Evolutionary conservation across 2,797 vertebrate genomes (phyloP).

Genomic region (Esox lucius): DNA sequence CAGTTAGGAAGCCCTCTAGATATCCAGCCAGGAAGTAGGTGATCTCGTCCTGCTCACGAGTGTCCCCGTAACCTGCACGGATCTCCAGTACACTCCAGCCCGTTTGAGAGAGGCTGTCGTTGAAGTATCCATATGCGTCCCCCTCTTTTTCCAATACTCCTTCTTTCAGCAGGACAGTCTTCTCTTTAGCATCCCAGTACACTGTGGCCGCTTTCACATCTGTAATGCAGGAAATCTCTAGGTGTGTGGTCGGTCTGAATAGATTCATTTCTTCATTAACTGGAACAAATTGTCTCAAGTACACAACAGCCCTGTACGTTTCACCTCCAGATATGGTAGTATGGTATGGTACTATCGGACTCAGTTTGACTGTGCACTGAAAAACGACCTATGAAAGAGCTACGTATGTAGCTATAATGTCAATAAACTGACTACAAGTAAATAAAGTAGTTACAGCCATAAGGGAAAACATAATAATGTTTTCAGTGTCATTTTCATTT

Average conservation of each 20-base stretch:
- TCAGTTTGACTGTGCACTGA: no score
- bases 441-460: no score
- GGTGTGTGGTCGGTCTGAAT: background rate
- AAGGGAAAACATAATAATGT: no score
- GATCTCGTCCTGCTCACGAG: constrained; percentile 72
- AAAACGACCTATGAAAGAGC: background rate
- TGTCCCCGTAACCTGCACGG: constrained; percentile 82
- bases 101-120: constrained; percentile 75
- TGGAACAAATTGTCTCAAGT: background rate
- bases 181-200: constrained; percentile 79
- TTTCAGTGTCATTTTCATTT: no score
- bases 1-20: constrained; percentile 89
- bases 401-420: no score
- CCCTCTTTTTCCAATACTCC: constrained; percentile 77
- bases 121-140: constrained; percentile 87
- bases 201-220: constrained; percentile 75
- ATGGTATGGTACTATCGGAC: no score
- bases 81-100: constrained; percentile 91
- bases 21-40: constrained; percentile 86
- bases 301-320: background rate
- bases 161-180: constrained; percentile 73
- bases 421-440: no score
- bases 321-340: background rate
- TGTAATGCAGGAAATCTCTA: constrained; percentile 14
- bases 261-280: background rate